A percentile compares a stretch with the other conserved stretches of the same genome.
Evolutionary conservation across 2,113 vertebrate species (phyloP).

Genomic region (Burhinus oedicnemus): DNA sequence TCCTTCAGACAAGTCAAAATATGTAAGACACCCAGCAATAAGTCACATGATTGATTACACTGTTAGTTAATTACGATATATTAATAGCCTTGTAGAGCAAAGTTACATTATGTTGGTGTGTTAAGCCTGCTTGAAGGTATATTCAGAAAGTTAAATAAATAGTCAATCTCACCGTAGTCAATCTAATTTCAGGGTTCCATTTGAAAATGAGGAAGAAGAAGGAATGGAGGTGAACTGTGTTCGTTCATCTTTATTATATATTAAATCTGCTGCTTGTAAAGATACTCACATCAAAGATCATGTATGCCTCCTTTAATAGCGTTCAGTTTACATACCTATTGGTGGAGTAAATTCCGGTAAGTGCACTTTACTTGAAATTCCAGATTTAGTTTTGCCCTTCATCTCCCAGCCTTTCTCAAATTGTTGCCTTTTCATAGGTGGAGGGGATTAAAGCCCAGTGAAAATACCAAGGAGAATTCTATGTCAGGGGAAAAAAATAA

Average conservation of each 20-base stretch:
- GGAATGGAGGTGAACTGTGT: not conserved
- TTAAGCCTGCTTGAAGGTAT: not conserved
- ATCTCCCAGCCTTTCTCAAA: not conserved
- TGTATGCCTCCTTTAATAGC: not conserved
- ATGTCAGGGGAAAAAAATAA: not conserved
- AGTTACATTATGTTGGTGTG: not conserved
- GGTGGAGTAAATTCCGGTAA: not conserved
- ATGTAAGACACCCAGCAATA: not conserved
- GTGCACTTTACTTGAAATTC: not conserved
- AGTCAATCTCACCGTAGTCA: not conserved
- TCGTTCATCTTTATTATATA: not conserved
- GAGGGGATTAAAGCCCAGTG: not conserved
- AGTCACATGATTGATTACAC: not conserved
- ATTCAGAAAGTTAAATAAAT: not conserved
- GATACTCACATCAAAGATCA: not conserved
- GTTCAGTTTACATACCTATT: not conserved
- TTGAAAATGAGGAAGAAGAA: not conserved
- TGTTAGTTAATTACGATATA: not conserved
- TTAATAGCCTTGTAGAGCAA: not conserved
- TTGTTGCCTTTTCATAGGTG: not conserved
- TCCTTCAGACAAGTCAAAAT: not conserved
- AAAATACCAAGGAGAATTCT: not conserved
- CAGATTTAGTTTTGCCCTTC: not conserved
- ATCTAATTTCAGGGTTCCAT: not conserved
- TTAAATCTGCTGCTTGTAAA: not conserved